These are phyloP conservation scores for Sphaerodactylus townsendi DNA, from an alignment of 2,113 vertebrate species.

Conservation along the genomic window DNA sequence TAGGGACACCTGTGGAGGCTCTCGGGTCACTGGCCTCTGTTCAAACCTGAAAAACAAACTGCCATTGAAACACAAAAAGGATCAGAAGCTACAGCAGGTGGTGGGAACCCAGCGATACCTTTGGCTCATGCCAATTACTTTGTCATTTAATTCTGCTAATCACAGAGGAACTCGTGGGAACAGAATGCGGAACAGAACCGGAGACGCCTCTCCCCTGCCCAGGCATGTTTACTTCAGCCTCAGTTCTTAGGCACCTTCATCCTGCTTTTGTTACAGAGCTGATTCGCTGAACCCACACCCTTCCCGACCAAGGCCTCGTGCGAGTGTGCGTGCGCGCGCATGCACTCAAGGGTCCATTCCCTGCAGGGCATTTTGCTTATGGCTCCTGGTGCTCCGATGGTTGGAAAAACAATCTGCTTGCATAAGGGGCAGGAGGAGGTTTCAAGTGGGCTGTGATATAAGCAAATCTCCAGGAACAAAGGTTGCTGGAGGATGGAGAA, in stretches of 20 bases:
- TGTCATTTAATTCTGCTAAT: background rate
- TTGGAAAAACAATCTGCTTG: conserved; percentile 28
- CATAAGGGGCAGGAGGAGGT: background rate
- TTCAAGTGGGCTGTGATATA: background rate
- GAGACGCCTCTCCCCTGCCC: too few species aligned
- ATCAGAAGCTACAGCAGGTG: background rate
- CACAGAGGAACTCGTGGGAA: background rate
- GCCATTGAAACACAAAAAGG: background rate
- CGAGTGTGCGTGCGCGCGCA: too few species aligned
- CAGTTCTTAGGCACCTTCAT: too few species aligned
- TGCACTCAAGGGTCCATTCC: too few species aligned
- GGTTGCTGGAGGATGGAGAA: background rate
- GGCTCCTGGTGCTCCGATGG: background rate
- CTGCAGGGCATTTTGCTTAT: conserved; percentile 8
- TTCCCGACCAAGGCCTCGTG: conserved; percentile 8
- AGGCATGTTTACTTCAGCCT: background rate
- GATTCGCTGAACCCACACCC: background rate
- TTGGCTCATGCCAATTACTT: background rate
- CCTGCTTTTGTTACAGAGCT: conserved; percentile 5
- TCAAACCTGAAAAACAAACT: background rate
- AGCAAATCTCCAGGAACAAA: background rate
- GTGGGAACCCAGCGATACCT: background rate
- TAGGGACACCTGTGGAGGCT: too few species aligned
- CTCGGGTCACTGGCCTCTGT: background rate
- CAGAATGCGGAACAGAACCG: fast-evolving